phyloP scores from a whole-genome alignment of 2,797 vertebrate species.

The Aythya fuligula region DNA sequence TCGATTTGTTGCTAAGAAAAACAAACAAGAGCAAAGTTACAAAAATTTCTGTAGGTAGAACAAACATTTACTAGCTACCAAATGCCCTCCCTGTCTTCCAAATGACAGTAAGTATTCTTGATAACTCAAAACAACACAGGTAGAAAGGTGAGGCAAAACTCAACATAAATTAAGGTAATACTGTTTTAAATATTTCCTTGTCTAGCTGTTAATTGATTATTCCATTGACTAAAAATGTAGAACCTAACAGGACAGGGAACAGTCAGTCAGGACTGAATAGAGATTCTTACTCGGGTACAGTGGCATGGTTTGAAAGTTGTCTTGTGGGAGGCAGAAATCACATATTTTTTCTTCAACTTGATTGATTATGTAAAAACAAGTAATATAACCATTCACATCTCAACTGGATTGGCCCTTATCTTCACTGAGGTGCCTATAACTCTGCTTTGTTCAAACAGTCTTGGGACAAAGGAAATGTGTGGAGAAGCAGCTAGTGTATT shows the following conservation, averaged over 20 bases:
- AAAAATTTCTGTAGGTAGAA: background rate
- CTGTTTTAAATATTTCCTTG: background rate
- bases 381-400: background rate
- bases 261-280: background rate
- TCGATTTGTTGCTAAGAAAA: slow-evolving; percentile 77
- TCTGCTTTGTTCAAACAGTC: background rate
- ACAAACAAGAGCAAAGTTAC: slow-evolving; percentile 4
- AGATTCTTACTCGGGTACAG: background rate
- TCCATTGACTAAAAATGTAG: background rate
- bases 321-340: background rate
- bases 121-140: background rate
- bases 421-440: background rate
- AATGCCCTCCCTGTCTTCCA: background rate
- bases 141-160: background rate
- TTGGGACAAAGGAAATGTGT: background rate
- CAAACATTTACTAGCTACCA: background rate
- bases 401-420: background rate
- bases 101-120: background rate
- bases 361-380: background rate
- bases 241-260: background rate
- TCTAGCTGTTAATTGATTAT: background rate
- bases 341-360: background rate
- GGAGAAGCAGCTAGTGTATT: background rate
- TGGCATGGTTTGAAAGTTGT: background rate
- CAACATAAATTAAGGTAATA: background rate